These are phyloP conservation scores for Crocallis elinguaria DNA, from an alignment of 2,888 invertebrate genomes.

Conservation along the genomic window DNA sequence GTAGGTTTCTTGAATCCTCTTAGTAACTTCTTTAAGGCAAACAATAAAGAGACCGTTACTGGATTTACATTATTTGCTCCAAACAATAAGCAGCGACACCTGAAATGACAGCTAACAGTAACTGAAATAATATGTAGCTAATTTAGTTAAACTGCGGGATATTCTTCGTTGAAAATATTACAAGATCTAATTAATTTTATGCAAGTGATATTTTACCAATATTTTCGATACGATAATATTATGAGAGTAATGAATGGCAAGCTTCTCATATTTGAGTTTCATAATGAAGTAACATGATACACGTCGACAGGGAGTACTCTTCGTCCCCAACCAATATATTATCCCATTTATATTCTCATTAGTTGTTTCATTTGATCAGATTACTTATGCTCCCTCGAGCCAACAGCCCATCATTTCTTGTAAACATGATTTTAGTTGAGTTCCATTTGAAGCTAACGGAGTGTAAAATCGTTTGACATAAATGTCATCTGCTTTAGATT, in stretches of 20 bases:
- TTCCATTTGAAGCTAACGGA: conserved; percentile 61
- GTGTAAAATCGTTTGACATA: conserved; percentile 51
- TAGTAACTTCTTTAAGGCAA: conserved; percentile 28
- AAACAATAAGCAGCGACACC: conserved; percentile 28
- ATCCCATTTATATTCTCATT: conserved; percentile 80
- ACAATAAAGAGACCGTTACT: conserved; percentile 29
- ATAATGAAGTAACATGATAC: conserved; percentile 35
- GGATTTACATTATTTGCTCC: conserved; percentile 29
- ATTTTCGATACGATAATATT: conserved; percentile 1
- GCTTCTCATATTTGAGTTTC: conserved; percentile 20
- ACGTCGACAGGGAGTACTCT: conserved; percentile 49
- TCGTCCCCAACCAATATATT: conserved; percentile 76
- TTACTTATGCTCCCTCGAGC: conserved; percentile 71
- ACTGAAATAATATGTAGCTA: conserved; percentile 24
- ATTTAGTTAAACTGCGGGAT: conserved; percentile 16
- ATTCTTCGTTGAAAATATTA: conserved; percentile 9
- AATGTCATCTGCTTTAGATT: conserved; percentile 17
- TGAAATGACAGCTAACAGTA: conserved; percentile 30
- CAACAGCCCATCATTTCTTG: conserved; percentile 67
- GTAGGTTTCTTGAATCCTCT: conserved; percentile 30
- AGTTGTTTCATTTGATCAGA: conserved; percentile 78
- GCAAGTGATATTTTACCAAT: conserved; percentile 1
- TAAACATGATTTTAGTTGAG: conserved; percentile 62
- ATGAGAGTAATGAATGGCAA: not conserved
- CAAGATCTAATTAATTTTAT: not conserved